Percentiles rank a stretch among this genome's conserved stretches.
Evolutionary conservation across 2,797 vertebrate species (phyloP).

Genomic region (Pantherophis vulpinus): DNA sequence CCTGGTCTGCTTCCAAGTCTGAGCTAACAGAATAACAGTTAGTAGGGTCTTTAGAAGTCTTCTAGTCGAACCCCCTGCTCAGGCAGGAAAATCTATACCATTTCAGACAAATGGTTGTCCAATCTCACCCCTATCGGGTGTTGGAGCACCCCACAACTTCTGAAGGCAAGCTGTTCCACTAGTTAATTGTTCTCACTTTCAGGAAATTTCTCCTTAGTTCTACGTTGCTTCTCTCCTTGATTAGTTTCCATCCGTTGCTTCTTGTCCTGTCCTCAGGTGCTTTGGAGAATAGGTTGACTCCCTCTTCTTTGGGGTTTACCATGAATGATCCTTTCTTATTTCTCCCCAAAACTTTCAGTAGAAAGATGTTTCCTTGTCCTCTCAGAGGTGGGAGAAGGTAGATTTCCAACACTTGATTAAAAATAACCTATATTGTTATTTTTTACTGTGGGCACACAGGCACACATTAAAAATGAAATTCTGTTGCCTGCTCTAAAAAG

Average conservation of each 20-base stretch:
- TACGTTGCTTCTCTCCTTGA: not conserved
- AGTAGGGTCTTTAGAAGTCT: not conserved
- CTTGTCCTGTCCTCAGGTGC: not conserved
- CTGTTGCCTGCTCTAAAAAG: too few species aligned
- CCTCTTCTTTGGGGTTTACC: not conserved
- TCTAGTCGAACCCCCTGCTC: not conserved
- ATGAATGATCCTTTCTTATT: not conserved
- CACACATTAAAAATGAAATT: too few species aligned
- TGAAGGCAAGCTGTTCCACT: fast-evolving
- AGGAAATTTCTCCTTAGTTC: not conserved
- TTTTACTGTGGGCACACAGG: too few species aligned
- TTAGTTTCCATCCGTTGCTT: not conserved
- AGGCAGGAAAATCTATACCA: too few species aligned
- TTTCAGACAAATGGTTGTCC: not conserved
- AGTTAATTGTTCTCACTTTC: fast-evolving
- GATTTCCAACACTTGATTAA: too few species aligned
- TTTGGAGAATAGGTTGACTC: not conserved
- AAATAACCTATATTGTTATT: too few species aligned
- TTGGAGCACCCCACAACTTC: not conserved
- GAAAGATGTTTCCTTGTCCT: not conserved
- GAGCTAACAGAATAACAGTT: not conserved
- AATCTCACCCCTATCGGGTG: too few species aligned
- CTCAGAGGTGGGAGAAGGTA: not conserved
- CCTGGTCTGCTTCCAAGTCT: not conserved
- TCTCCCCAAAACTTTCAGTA: not conserved